Conservation (phyloP, 2,797 vertebrate species). For the Discoglossus pictus region DNA sequence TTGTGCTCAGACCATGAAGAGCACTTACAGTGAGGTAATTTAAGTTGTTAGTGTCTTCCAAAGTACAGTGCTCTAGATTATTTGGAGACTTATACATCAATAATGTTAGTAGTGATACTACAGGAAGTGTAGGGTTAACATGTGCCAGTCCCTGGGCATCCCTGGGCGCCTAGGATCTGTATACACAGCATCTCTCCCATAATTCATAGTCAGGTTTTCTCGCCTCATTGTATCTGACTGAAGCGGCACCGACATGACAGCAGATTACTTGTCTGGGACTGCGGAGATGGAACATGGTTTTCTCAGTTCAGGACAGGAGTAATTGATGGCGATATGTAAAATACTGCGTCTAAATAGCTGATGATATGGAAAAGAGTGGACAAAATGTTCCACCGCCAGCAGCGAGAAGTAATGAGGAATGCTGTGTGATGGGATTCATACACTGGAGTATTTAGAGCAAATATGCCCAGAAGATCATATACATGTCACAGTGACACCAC, state of each 20-base stretch:
- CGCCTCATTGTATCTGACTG: constrained; percentile 38
- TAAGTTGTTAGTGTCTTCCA: too few species aligned
- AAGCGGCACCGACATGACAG: constrained; percentile 35
- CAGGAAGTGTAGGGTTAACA: constrained; percentile 1
- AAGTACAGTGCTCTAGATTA: too few species aligned
- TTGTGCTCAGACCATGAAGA: too few species aligned
- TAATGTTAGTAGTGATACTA: too few species aligned
- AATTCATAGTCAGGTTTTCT: constrained; percentile 34
- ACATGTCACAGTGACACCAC: not conserved
- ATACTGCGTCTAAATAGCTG: constrained; percentile 50
- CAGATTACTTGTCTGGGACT: constrained; percentile 32
- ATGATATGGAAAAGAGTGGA: constrained; percentile 29
- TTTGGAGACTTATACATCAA: too few species aligned
- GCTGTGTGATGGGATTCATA: not conserved
- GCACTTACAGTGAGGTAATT: too few species aligned
- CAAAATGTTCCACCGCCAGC: constrained; percentile 27
- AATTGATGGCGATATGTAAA: constrained; percentile 53
- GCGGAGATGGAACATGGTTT: constrained; percentile 33
- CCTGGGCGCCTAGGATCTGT: not conserved
- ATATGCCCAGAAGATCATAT: not conserved
- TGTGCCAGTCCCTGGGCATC: not conserved
- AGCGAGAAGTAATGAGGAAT: constrained; percentile 20
- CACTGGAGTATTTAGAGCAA: constrained; percentile 5
- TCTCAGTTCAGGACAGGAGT: constrained; percentile 29
- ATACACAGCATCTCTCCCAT: constrained; percentile 1